Conservation (phyloP, 1,140 invertebrate genomes). For the Sipha flava region DNA sequence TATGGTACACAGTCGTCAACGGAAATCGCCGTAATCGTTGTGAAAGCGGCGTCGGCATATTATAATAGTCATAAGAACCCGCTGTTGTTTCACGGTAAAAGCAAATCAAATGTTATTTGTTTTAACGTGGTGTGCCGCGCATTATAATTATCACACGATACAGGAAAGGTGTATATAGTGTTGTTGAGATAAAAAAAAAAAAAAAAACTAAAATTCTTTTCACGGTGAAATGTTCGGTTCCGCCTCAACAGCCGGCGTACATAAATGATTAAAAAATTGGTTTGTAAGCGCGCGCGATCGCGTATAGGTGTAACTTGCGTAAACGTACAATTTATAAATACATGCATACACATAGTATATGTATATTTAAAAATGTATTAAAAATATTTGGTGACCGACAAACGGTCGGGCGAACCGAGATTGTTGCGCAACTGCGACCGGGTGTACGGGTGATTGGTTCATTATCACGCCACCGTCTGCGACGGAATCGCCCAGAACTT, state of each 20-base stretch:
- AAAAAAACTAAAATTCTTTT: slow-evolving; percentile 9
- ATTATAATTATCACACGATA: not conserved
- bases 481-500: too few relatives aligned
- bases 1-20: not conserved
- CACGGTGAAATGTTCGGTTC: not conserved
- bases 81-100: slow-evolving; percentile 10
- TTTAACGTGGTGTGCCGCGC: not conserved
- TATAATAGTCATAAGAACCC: not conserved
- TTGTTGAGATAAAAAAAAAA: not conserved
- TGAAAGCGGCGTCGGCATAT: not conserved
- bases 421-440: too few relatives aligned
- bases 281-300: not conserved
- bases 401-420: too few relatives aligned
- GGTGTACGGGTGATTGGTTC: too few relatives aligned
- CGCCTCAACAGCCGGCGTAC: not conserved
- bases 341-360: too few relatives aligned
- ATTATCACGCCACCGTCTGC: too few relatives aligned
- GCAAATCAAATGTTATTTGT: slow-evolving; percentile 28
- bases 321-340: too few relatives aligned
- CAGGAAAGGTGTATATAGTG: not conserved
- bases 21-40: slow-evolving; percentile 9
- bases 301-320: too few relatives aligned
- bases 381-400: too few relatives aligned
- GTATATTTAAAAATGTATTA: too few relatives aligned
- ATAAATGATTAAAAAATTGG: not conserved